Evolutionary conservation across 2,797 vertebrate genomes (phyloP).

Genomic region (Perdix hodgsoniae): DNA sequence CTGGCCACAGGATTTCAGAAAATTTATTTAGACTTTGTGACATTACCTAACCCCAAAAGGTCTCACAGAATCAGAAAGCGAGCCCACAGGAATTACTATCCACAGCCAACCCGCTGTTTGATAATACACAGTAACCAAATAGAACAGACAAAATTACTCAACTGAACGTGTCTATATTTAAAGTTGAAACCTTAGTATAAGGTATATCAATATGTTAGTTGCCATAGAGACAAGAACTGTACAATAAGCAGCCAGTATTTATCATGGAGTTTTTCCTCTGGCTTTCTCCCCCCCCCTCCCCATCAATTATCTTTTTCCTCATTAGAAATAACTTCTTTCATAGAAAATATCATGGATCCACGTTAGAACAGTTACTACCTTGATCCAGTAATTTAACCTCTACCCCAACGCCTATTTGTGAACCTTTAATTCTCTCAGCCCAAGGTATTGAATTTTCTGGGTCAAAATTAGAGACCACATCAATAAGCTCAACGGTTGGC

Average conservation of each 20-base stretch:
- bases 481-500: background rate
- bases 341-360: background rate
- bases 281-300: background rate
- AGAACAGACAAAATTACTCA: background rate
- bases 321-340: background rate
- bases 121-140: background rate
- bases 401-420: background rate
- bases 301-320: background rate
- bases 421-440: background rate
- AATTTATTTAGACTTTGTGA: background rate
- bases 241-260: background rate
- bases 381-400: background rate
- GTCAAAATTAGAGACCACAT: constrained; percentile 23
- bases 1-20: background rate
- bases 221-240: background rate
- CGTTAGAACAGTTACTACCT: background rate
- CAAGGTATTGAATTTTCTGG: background rate
- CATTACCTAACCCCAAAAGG: background rate
- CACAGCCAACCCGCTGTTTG: background rate
- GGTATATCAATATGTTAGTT: background rate
- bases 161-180: background rate
- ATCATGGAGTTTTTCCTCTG: background rate
- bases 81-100: background rate
- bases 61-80: background rate
- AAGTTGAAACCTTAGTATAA: background rate